Evolutionary conservation across 1,140 invertebrate genomes (phyloP), one percentile per base, ranked within the genome.

Genomic region (Brachionus paranguensis): DNA sequence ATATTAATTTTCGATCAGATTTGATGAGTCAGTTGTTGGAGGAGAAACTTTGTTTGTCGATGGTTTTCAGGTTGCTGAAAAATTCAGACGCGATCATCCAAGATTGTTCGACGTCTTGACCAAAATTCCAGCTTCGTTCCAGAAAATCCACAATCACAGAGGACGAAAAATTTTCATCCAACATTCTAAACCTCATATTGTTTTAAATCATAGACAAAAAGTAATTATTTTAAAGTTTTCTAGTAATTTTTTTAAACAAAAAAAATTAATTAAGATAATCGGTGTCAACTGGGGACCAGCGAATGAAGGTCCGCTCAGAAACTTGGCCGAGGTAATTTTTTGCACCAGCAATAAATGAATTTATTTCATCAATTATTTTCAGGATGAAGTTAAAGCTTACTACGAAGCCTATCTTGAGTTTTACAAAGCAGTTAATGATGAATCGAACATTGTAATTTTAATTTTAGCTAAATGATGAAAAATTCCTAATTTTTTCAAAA

Each of bases 31-130:
- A 83, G 87, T 89, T 29, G 65, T 85, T 29, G 88, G 88, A 14
- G 88, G 88, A 24, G 87, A 88, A 29, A 87, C 86, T 55, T 55
- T 83, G 2, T 86, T 88, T 70, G 81, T 88, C 7, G 88, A 89
- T 86, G 85, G 85, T 5, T 88, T 87, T 72, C 55, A 84, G 29
- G 86, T 86, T n/a, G 88, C 88, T 37, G 87, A 89, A 74, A 64
- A 85, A 68, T 86, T 89, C 60, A 70, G 86, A 20, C n/a, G 79
- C 37, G n/a, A 83, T 14, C 81, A 86, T 84, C 87, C 87, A 29
- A 84, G 85, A 20, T 72, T 87, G n/a, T 88, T 88, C 65, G 50
- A 85, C 4, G 85, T 84, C 14, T 85, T 89, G 8, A 81, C 85
- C 11, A 84, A 68, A 85, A 84, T 88, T 37, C 88, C 88, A 27